Conservation (phyloP, 2,888 invertebrate genomes). For the Trachelus iudaicus region DNA sequence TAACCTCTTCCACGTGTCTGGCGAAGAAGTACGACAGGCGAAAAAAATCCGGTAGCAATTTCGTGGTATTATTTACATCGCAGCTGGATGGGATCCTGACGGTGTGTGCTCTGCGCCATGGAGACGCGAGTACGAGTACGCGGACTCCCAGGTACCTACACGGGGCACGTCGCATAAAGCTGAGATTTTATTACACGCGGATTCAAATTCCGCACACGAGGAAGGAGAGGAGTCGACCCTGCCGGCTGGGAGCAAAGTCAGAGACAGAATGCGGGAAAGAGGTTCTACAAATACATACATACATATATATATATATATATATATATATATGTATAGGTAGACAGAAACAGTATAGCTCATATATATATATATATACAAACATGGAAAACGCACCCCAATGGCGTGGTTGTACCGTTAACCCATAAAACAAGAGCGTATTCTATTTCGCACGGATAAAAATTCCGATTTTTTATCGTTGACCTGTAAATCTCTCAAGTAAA, state of each 20-base stretch:
- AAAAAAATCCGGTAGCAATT: constrained; percentile 49
- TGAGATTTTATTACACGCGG: constrained; percentile 63
- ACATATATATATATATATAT: constrained; percentile 22
- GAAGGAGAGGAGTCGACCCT: constrained; percentile 33
- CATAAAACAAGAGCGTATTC: constrained; percentile 59
- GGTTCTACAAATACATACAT: background rate
- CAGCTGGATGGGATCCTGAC: constrained; percentile 9
- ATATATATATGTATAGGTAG: background rate
- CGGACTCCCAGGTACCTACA: background rate
- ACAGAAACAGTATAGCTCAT: background rate
- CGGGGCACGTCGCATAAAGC: constrained; percentile 59
- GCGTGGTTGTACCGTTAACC: constrained; percentile 42
- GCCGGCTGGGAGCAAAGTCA: constrained; percentile 16
- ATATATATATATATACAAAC: constrained; percentile 32
- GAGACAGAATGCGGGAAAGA: background rate
- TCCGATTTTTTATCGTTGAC: constrained; percentile 47
- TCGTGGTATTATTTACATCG: constrained; percentile 54
- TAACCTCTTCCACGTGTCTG: background rate
- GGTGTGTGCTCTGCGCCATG: background rate
- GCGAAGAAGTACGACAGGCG: constrained; percentile 11
- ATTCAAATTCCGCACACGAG: constrained; percentile 60
- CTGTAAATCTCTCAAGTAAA: constrained; percentile 29
- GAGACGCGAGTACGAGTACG: background rate
- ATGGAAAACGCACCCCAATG: constrained; percentile 44
- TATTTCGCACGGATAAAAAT: constrained; percentile 59